Percentiles rank a stretch among this genome's conserved stretches.
phyloP scores from a whole-genome alignment of 2,113 vertebrate genomes.

The Fulica atra region DNA sequence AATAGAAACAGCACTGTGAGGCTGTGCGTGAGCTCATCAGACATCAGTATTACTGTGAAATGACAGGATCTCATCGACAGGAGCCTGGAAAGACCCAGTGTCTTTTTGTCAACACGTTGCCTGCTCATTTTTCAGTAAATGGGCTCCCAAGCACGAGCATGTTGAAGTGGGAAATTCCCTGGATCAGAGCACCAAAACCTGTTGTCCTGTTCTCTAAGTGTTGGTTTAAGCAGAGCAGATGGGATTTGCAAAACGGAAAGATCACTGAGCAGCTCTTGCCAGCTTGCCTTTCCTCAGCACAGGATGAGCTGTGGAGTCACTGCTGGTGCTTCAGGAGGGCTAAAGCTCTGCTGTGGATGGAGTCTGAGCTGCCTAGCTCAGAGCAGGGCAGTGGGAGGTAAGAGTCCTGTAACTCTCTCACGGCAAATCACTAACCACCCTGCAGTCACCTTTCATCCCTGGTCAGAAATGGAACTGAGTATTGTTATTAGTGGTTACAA shows the following conservation, averaged over 20 bases:
- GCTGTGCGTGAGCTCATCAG: not conserved
- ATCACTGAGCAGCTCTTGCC: not conserved
- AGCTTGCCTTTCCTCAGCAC: not conserved
- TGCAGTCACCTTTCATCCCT: not conserved
- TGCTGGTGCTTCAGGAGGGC: not conserved
- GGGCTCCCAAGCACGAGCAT: not conserved
- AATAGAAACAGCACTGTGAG: not conserved
- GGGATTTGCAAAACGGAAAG: not conserved
- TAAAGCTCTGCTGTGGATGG: not conserved
- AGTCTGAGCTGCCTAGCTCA: not conserved
- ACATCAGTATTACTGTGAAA: not conserved
- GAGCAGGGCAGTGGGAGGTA: not conserved
- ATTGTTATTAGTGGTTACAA: not conserved
- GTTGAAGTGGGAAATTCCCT: constrained; percentile 33
- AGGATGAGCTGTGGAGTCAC: not conserved
- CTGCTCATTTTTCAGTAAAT: not conserved
- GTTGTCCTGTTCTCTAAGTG: not conserved
- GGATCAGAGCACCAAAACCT: not conserved
- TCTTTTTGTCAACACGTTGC: not conserved
- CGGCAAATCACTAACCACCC: not conserved
- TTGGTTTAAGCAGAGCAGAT: not conserved
- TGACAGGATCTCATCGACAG: not conserved
- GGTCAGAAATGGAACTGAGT: not conserved
- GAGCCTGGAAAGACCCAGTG: not conserved
- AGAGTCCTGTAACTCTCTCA: not conserved